Evolutionary conservation across 2,113 vertebrate species (phyloP).

Genomic region (Siphamia tubifer): DNA sequence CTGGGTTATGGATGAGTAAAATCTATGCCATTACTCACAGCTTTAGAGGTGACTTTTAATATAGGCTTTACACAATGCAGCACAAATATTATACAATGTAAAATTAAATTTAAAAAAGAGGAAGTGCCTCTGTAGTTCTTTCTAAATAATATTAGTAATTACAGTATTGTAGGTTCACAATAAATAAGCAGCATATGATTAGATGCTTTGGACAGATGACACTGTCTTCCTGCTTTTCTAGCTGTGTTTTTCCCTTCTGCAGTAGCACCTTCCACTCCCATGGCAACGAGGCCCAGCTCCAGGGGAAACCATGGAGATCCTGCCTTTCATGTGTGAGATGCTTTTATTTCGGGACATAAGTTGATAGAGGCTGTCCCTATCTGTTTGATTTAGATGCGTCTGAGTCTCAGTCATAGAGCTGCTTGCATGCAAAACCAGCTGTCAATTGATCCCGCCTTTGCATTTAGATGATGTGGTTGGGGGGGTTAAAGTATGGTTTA

Average conservation of each 20-base stretch:
- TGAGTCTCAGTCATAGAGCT: conserved; percentile 31
- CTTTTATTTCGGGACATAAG: conserved; percentile 75
- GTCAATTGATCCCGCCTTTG: conserved; percentile 34
- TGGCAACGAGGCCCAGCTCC: conserved; percentile 74
- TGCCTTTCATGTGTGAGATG: conserved; percentile 77
- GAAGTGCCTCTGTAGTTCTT: not conserved
- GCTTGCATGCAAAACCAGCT: conserved; percentile 24
- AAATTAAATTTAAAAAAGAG: not conserved
- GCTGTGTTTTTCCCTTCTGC: conserved; percentile 39
- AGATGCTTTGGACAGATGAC: conserved; percentile 37
- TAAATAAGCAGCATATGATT: conserved; percentile 21
- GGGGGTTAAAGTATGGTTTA: not conserved
- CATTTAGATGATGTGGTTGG: conserved; percentile 17
- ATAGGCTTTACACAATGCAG: not conserved
- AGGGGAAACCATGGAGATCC: conserved; percentile 76
- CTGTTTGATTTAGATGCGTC: conserved; percentile 58
- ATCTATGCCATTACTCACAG: not conserved
- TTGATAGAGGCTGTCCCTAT: conserved; percentile 53
- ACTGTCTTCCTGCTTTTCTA: conserved; percentile 25
- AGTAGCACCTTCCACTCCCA: conserved; percentile 66
- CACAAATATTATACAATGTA: not conserved
- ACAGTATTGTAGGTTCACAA: not conserved
- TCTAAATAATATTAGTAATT: not conserved
- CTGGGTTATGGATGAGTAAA: not conserved
- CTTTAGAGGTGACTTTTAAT: not conserved